Evolutionary conservation across 2,888 invertebrate species (phyloP).

Genomic region (Orchesella flavescens): DNA sequence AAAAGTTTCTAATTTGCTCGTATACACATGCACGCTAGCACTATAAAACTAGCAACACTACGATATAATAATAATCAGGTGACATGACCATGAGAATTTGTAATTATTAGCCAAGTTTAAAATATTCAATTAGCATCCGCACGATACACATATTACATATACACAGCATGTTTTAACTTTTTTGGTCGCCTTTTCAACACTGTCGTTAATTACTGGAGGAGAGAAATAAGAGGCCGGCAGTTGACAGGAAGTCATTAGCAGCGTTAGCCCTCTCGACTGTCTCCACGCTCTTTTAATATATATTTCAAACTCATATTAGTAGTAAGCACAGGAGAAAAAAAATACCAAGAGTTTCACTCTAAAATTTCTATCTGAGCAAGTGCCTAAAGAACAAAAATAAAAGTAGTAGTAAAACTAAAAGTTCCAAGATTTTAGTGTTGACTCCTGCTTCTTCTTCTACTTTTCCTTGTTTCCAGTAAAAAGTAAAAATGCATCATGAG

Average conservation of each 20-base stretch:
- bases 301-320: conserved; percentile 1
- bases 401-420: conserved; percentile 27
- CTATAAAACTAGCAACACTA: no score
- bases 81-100: conserved; percentile 51
- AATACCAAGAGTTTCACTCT: not conserved
- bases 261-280: conserved; percentile 29
- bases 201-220: conserved; percentile 50
- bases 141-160: conserved; percentile 9
- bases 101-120: conserved; percentile 53
- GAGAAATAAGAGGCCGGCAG: conserved; percentile 49
- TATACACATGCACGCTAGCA: no score
- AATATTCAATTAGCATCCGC: conserved; percentile 48
- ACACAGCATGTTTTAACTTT: not conserved
- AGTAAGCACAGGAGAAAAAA: not conserved
- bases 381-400: conserved; percentile 29
- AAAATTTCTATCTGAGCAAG: not conserved
- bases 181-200: conserved; percentile 36
- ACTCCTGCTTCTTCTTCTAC: not conserved
- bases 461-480: no score
- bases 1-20: conserved; percentile 46
- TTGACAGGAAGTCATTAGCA: conserved; percentile 60
- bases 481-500: not conserved
- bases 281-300: conserved; percentile 14
- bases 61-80: conserved; percentile 20
- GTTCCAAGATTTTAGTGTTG: not conserved